Percentiles rank a stretch among this genome's conserved stretches.
Evolutionary conservation across 2,888 invertebrate genomes (phyloP).

Genomic region (Belgica antarctica): DNA sequence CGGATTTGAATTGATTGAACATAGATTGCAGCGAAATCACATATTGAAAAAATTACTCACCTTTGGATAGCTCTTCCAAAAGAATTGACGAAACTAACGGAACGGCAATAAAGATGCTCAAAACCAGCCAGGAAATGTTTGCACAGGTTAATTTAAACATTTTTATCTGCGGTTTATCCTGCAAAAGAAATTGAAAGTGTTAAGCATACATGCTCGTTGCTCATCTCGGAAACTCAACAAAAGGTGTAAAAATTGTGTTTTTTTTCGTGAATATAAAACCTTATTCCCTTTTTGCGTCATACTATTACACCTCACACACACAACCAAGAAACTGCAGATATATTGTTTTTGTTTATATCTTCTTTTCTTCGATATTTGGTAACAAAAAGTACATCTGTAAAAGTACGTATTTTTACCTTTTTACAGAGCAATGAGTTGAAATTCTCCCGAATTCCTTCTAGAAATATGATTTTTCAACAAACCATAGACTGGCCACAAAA

Average conservation of each 20-base stretch:
- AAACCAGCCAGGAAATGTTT: constrained; percentile 32
- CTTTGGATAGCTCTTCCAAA: constrained; percentile 35
- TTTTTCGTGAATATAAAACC: background rate
- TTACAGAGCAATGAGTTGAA: background rate
- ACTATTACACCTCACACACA: background rate
- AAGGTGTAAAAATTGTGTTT: background rate
- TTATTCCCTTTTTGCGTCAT: background rate
- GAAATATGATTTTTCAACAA: background rate
- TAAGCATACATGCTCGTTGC: background rate
- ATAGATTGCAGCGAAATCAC: constrained; percentile 1
- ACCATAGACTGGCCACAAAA: constrained; percentile 7
- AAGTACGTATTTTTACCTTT: constrained; percentile 1
- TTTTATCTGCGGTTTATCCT: background rate
- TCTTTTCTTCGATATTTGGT: background rate
- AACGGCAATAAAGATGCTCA: constrained; percentile 25
- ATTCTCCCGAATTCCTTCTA: no score
- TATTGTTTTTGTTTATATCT: constrained; percentile 23
- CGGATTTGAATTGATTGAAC: constrained; percentile 38
- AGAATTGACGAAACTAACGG: background rate
- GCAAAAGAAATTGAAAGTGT: background rate
- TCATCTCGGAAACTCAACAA: background rate
- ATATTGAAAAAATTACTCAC: constrained; percentile 10
- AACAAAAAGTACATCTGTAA: constrained; percentile 5
- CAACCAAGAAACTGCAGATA: background rate
- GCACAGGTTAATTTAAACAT: constrained; percentile 34